A percentile compares a stretch with the other conserved stretches of the same genome.
These are phyloP conservation scores for Drosophila hamatofila DNA, from an alignment of 2,888 invertebrate species.

Conservation along the genomic window DNA sequence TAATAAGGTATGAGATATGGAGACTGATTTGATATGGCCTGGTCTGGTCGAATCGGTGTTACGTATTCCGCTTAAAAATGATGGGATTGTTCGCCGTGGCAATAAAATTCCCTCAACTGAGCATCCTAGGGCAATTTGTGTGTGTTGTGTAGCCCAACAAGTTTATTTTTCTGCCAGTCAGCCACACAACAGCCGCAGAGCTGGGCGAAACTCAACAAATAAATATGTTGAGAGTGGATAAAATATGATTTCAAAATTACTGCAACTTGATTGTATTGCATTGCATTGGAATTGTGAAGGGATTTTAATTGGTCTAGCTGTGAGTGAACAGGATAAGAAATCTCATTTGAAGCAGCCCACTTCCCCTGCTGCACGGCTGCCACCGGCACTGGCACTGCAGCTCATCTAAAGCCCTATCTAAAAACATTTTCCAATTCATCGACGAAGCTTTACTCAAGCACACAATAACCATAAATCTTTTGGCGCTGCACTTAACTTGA, in stretches of 20 bases:
- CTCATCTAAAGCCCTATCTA: conserved; percentile 15
- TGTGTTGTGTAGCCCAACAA: conserved; percentile 48
- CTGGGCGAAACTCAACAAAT: conserved; percentile 17
- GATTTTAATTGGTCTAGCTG: conserved; percentile 63
- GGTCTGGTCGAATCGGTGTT: background rate
- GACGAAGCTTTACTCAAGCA: conserved; percentile 40
- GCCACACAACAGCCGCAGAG: conserved; percentile 55
- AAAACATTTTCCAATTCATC: conserved; percentile 62
- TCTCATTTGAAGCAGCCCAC: conserved; percentile 22
- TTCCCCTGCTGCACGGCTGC: background rate
- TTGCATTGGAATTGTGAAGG: conserved; percentile 15
- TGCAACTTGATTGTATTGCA: conserved; percentile 53
- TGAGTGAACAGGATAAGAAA: conserved; percentile 34
- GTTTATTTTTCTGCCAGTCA: conserved; percentile 70
- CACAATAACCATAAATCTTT: conserved; percentile 68
- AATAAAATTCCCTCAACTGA: conserved; percentile 34
- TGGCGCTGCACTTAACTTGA: conserved; percentile 50
- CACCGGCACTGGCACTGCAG: background rate
- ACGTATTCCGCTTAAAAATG: conserved; percentile 24
- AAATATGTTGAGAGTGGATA: conserved; percentile 30
- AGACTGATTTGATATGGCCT: too few species aligned
- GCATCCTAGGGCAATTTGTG: conserved; percentile 58
- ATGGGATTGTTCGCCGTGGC: background rate
- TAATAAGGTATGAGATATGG: background rate
- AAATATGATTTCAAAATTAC: conserved; percentile 62